phyloP scores from a whole-genome alignment of 2,797 vertebrate species.

The Ctenochaetus hawaiiensis region DNA sequence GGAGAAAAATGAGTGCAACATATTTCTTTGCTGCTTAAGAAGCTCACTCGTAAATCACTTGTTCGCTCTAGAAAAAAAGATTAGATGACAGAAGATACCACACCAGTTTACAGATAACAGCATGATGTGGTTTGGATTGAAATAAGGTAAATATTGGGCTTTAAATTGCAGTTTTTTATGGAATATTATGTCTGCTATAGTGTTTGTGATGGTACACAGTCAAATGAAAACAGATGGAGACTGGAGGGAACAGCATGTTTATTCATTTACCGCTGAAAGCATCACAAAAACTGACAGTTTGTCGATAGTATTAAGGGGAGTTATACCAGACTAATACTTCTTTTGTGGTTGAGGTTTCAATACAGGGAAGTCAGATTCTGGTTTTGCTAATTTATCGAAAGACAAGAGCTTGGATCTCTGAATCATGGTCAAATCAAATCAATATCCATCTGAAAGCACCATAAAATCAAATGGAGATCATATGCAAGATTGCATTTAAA shows the following conservation, averaged over 20 bases:
- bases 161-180: conserved; percentile 70
- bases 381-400: conserved; percentile 58
- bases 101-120: conserved; percentile 69
- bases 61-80: conserved; percentile 68
- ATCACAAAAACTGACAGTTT: conserved; percentile 59
- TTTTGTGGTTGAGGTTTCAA: conserved; percentile 56
- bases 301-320: conserved; percentile 46
- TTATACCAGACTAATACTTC: conserved; percentile 40
- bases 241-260: conserved; percentile 49
- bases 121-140: conserved; percentile 70
- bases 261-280: conserved; percentile 66
- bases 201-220: conserved; percentile 58
- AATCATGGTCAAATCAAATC: conserved; percentile 62
- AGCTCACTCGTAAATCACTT: conserved; percentile 76
- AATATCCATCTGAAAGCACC: conserved; percentile 67
- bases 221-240: conserved; percentile 66
- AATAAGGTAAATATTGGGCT: conserved; percentile 71
- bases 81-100: conserved; percentile 58
- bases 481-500: conserved; percentile 57
- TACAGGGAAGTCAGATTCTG: conserved; percentile 45
- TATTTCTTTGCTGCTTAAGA: conserved; percentile 69
- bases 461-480: conserved; percentile 72
- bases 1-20: conserved; percentile 49
- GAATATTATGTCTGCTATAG: conserved; percentile 45
- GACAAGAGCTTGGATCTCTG: conserved; percentile 52